A percentile compares a stretch with the other conserved stretches of the same genome.
These are phyloP conservation scores for Platygyra sinensis DNA, from an alignment of 64 coral and sea anemone genomes.

Conservation along the genomic window DNA sequence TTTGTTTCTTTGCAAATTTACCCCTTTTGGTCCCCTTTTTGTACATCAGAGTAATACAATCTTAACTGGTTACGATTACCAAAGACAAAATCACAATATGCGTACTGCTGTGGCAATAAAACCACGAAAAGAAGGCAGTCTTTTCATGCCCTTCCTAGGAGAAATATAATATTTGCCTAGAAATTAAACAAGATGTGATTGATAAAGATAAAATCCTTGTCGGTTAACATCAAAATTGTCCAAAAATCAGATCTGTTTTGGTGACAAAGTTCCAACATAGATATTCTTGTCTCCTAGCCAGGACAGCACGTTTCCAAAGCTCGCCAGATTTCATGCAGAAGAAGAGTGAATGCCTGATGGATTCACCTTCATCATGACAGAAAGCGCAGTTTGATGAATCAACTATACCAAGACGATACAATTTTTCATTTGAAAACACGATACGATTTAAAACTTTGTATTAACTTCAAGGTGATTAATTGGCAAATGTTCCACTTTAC, in stretches of 20 bases:
- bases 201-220: neutral
- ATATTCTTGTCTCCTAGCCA: neutral
- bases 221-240: neutral
- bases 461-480: no score
- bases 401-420: no score
- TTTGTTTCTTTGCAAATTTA: no score
- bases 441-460: no score
- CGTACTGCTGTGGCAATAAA: neutral
- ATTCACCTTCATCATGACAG: neutral
- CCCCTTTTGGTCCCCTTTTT: no score
- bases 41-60: no score
- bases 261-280: neutral
- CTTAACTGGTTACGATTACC: no score
- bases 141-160: no score
- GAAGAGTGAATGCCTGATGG: neutral
- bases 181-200: neutral
- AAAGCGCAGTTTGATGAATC: no score
- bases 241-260: neutral
- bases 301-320: slow-evolving; percentile 2
- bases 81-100: neutral
- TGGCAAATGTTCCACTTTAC: no score
- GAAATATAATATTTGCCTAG: neutral
- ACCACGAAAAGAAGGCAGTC: no score
- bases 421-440: no score
- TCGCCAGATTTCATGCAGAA: neutral